phyloP scores from a whole-genome alignment of 1,140 invertebrate species.

The Trissolcus basalis region DNA sequence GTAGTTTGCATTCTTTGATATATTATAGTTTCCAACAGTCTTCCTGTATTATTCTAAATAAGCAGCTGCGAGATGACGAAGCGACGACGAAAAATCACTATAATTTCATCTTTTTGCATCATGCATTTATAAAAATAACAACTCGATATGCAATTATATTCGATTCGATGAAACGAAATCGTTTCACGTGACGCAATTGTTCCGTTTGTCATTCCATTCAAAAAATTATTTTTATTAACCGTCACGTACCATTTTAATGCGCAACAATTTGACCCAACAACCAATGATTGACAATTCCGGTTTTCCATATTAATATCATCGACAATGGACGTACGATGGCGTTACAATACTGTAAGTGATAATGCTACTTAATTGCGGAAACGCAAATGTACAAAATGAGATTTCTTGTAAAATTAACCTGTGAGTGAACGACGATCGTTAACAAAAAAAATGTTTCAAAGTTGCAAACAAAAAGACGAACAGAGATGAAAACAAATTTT shows the following conservation, averaged over 20 bases:
- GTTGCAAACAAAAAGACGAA: constrained; percentile 57
- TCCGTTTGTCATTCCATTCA: constrained; percentile 42
- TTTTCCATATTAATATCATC: constrained; percentile 43
- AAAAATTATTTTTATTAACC: constrained; percentile 46
- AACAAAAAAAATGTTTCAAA: constrained; percentile 38
- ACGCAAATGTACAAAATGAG: constrained; percentile 65
- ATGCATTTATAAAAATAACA: constrained; percentile 55
- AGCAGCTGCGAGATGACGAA: constrained; percentile 46
- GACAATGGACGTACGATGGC: constrained; percentile 57
- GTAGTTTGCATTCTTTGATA: constrained; percentile 52
- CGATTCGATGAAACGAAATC: constrained; percentile 41
- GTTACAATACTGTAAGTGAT: constrained; percentile 55
- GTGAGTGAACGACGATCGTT: constrained; percentile 55
- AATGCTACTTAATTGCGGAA: constrained; percentile 61
- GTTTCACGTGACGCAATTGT: constrained; percentile 48
- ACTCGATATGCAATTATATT: constrained; percentile 41
- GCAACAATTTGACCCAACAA: constrained; percentile 41
- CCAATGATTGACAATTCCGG: constrained; percentile 50
- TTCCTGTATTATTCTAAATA: constrained; percentile 56
- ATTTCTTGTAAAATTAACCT: constrained; percentile 63
- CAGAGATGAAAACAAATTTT: constrained; percentile 48
- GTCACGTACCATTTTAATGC: constrained; percentile 46
- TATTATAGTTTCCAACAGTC: constrained; percentile 55
- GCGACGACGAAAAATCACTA: constrained; percentile 55
- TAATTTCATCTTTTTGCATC: constrained; percentile 48